A percentile compares a stretch with the other conserved stretches of the same genome.
phyloP scores from a whole-genome alignment of 1,140 invertebrate genomes.

The Caenorhabditis tropicalis region DNA sequence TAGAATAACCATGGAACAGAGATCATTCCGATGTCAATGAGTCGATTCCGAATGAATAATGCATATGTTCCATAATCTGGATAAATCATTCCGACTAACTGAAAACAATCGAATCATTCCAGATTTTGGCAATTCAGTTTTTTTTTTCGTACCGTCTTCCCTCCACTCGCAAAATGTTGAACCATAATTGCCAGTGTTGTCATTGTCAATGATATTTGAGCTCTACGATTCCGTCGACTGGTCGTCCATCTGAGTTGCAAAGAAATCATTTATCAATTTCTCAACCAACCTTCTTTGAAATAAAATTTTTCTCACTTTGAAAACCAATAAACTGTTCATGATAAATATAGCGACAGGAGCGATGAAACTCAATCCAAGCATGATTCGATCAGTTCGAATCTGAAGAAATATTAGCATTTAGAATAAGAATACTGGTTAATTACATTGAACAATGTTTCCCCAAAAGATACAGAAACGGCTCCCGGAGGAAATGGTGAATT shows the following conservation, averaged over 20 bases:
- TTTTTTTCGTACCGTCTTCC: background rate
- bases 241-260: background rate
- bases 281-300: background rate
- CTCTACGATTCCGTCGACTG: background rate
- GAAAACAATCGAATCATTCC: background rate
- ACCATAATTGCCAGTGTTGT: background rate
- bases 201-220: background rate
- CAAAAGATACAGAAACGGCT: background rate
- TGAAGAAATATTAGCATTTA: background rate
- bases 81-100: background rate
- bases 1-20: background rate
- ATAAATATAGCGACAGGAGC: background rate
- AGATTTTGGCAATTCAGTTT: background rate
- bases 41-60: background rate
- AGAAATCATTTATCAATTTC: background rate
- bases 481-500: background rate
- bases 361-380: background rate
- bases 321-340: background rate
- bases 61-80: background rate
- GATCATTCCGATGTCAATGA: background rate
- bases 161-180: background rate
- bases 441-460: background rate
- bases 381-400: background rate
- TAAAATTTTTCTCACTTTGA: background rate
- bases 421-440: background rate